Percentiles rank a stretch among this genome's conserved stretches.
Evolutionary conservation across 2,113 vertebrate genomes (phyloP).

Genomic region (Isichthys henryi): DNA sequence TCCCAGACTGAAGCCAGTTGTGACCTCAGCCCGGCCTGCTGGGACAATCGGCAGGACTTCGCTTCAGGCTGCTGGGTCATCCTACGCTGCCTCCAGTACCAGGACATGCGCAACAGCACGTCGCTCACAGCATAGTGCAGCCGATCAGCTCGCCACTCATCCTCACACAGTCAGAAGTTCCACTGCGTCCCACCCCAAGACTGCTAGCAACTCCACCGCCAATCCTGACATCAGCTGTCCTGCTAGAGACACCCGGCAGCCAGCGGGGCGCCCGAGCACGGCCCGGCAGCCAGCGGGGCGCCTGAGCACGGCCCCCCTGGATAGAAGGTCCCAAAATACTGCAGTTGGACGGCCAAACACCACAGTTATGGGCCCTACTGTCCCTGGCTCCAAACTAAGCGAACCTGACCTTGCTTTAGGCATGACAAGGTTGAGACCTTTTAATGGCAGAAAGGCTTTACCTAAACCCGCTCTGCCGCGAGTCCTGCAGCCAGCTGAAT

Average conservation of each 20-base stretch:
- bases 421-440: slow-evolving; percentile 2
- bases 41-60: neutral
- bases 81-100: neutral
- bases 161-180: neutral
- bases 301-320: neutral
- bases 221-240: neutral
- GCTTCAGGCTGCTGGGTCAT: neutral
- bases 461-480: neutral
- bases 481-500: neutral
- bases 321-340: neutral
- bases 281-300: slow-evolving; percentile 45
- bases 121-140: slow-evolving; percentile 5
- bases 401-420: slow-evolving; percentile 9
- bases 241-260: neutral
- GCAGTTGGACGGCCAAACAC: neutral
- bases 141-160: slow-evolving; percentile 4
- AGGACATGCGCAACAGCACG: neutral
- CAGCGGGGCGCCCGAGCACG: slow-evolving; percentile 32
- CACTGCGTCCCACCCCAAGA: neutral
- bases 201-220: neutral
- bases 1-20: neutral
- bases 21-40: slow-evolving; percentile 2
- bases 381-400: neutral
- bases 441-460: neutral
- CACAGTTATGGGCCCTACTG: neutral